Conservation (phyloP, 1,140 invertebrate species). For the Zaprionus gabonicus region DNA sequence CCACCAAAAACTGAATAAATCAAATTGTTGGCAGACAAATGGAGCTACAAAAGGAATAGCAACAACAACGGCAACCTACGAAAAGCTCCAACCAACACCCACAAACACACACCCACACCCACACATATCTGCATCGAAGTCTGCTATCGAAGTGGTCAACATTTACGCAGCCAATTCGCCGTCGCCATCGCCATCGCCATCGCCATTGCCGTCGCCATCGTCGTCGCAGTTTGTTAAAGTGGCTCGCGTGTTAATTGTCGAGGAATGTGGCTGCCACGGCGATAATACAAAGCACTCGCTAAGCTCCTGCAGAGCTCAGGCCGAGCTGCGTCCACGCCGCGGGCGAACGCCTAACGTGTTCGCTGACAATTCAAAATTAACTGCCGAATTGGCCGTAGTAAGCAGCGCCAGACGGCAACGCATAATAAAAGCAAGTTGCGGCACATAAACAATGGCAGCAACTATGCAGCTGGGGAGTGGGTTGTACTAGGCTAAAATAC, state of each 20-base stretch:
- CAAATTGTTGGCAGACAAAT: conserved; percentile 69
- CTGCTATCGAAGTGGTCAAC: conserved; percentile 67
- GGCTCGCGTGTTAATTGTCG: conserved; percentile 81
- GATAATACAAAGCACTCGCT: conserved; percentile 67
- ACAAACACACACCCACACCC: conserved; percentile 33
- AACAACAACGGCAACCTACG: not conserved
- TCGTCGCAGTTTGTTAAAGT: conserved; percentile 75
- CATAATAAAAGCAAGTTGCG: conserved; percentile 63
- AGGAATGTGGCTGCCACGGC: conserved; percentile 77
- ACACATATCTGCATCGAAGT: conserved; percentile 52
- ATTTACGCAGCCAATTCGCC: conserved; percentile 71
- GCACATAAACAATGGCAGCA: conserved; percentile 46
- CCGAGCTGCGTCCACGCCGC: conserved; percentile 13
- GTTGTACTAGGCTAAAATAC: not conserved
- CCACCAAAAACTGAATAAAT: conserved; percentile 61
- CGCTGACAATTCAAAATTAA: conserved; percentile 81
- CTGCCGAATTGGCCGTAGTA: conserved; percentile 66
- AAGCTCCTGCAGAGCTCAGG: conserved; percentile 5
- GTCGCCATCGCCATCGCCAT: conserved; percentile 27
- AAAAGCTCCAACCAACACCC: not conserved
- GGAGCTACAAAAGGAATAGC: conserved; percentile 27
- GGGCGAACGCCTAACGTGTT: conserved; percentile 63
- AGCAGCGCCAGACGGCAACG: conserved; percentile 45
- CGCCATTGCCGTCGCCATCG: conserved; percentile 30
- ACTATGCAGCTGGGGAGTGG: conserved; percentile 12